Evolutionary conservation across 2,113 vertebrate species (phyloP), one percentile per base, ranked within the genome.

Genomic region (Dicentrarchus labrax): DNA sequence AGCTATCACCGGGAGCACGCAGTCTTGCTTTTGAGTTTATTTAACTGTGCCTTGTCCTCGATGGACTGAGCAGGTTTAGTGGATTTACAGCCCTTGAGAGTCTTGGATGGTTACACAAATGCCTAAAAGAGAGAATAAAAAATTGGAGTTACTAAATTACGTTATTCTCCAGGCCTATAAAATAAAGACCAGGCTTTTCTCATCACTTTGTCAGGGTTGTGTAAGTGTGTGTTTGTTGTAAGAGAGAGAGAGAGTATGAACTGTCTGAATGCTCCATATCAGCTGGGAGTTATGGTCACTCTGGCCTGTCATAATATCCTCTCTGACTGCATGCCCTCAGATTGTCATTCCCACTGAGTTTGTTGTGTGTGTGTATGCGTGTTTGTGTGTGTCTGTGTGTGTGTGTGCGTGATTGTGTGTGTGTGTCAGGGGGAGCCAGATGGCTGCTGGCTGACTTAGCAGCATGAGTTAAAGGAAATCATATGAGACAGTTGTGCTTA

Each of bases 401-500:
- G 53, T 64, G 36, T 62, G 72, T 65, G 13, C 50, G 50, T 41
- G 53, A 53, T 21, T 41, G 24, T 64, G 51, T 60, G 79, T 82
- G 53, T 47, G 15, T 79, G 47, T 74, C 21, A 39, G 8, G 16
- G 82, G 41, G 65, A 65, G 70, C 80, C 89, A 91, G 84, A 92
- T 92, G 87, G 90, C 87, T 89, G 78, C 73, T 45, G 76, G 81
- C 88, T 85, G 83, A 88, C 67, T 68, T 78, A 71, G 62, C 71
- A 89, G 71, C 64, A 75, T 76, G 62, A 88, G 88, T 86, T 78
- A 89, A 83, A 89, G 39, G 54, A 79, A 87, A 86, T 86, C 56
- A 82, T 82, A 85, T 76, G 78, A 82, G 75, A 87, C 82, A 86
- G 82, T 87, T 87, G 51, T 82, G 78, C 82, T 90, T 82, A 88